Evolutionary conservation across 2,113 vertebrate species (phyloP).

Genomic region (Pelecanus crispus): DNA sequence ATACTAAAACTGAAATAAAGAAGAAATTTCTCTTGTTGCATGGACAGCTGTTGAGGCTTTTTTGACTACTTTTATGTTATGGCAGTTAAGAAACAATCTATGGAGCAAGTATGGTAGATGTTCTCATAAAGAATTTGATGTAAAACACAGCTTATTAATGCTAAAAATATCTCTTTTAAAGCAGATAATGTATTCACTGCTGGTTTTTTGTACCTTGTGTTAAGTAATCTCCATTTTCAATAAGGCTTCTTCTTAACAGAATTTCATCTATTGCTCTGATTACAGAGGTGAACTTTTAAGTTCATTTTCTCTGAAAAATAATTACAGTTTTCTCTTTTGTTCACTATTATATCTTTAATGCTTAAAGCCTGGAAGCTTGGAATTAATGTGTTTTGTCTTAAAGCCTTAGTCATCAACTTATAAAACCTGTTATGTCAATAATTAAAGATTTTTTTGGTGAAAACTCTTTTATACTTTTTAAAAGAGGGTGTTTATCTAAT

Average conservation of each 20-base stretch:
- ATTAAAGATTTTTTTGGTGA: not conserved
- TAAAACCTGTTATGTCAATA: not conserved
- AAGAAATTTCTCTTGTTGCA: not conserved
- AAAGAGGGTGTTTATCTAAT: not conserved
- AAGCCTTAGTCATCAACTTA: not conserved
- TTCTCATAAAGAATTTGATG: not conserved
- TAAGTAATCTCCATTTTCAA: not conserved
- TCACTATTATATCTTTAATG: not conserved
- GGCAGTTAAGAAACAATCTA: not conserved
- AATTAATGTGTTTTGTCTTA: not conserved
- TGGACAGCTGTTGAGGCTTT: not conserved
- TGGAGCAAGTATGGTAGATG: not conserved
- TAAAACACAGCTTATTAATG: not conserved
- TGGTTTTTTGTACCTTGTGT: not conserved
- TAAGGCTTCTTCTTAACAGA: not conserved
- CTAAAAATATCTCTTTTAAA: not conserved
- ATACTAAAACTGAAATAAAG: not conserved
- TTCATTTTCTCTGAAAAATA: not conserved
- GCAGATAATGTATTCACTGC: not conserved
- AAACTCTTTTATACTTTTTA: not conserved
- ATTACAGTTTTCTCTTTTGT: not conserved
- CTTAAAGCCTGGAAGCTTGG: not conserved
- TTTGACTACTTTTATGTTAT: not conserved
- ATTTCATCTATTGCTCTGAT: not conserved
- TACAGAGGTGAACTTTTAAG: not conserved